Conservation (phyloP, 2,888 invertebrate genomes). For the Tanytarsus gracilentus region DNA sequence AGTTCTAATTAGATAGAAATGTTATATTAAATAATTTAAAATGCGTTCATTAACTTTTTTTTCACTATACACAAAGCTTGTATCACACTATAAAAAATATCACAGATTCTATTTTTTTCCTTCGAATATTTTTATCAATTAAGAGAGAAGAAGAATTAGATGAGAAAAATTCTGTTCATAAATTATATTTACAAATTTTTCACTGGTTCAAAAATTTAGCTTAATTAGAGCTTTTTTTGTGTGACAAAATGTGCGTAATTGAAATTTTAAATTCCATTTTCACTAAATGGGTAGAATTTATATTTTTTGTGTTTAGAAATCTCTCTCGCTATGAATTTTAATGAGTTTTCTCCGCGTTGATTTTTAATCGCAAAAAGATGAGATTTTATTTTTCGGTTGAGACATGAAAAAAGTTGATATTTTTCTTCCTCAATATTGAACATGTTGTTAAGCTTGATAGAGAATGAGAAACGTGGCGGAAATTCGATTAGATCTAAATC, state of each 20-base stretch:
- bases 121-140: not conserved
- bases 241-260: too few relatives aligned
- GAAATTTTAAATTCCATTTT: too few relatives aligned
- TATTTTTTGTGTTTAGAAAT: not conserved
- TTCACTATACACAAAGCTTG: constrained; percentile 7
- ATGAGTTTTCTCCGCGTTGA: not conserved
- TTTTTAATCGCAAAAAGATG: not conserved
- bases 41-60: not conserved
- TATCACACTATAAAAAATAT: constrained; percentile 28
- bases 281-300: not conserved
- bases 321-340: constrained; percentile 6
- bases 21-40: constrained; percentile 8
- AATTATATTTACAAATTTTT: constrained; percentile 1
- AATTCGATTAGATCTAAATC: constrained; percentile 7
- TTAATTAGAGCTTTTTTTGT: too few relatives aligned
- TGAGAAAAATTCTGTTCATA: not conserved
- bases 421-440: constrained; percentile 3
- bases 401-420: not conserved
- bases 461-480: too few relatives aligned
- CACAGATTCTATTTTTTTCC: constrained; percentile 20
- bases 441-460: not conserved
- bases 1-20: too few relatives aligned
- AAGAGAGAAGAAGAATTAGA: not conserved
- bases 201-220: too few relatives aligned
- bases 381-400: not conserved